phyloP scores from a whole-genome alignment of 2,888 invertebrate species.

The Geotrupes spiniger region DNA sequence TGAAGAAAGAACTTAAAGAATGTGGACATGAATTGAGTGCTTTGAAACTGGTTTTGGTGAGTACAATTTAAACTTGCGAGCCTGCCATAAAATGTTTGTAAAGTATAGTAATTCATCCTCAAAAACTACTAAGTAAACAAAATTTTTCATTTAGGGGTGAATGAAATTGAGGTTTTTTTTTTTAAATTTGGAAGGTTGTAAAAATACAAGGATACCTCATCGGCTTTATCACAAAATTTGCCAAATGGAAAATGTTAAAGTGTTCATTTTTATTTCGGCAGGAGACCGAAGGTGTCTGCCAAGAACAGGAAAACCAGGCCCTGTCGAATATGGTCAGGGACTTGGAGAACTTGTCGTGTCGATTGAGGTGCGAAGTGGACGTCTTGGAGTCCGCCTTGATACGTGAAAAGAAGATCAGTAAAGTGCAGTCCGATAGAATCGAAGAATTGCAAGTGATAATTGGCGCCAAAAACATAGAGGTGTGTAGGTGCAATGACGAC shows the following conservation, averaged over 20 bases:
- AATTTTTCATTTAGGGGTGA: no score
- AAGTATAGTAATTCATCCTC: background rate
- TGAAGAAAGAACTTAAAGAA: conserved; percentile 23
- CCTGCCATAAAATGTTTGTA: background rate
- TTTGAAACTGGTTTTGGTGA: conserved; percentile 26
- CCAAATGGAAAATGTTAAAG: no score
- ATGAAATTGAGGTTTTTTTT: no score
- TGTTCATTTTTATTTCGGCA: background rate
- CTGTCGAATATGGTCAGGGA: conserved; percentile 6
- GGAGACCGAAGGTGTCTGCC: background rate
- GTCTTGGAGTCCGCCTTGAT: conserved; percentile 16
- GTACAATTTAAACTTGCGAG: no score
- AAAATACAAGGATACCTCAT: no score
- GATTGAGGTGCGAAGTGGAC: conserved; percentile 14
- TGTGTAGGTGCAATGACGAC: conserved; percentile 31
- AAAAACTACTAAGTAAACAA: no score
- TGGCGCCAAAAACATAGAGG: conserved; percentile 30
- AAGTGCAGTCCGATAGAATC: conserved; percentile 32
- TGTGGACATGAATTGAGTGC: conserved; percentile 24
- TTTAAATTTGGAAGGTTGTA: no score
- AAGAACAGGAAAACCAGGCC: background rate
- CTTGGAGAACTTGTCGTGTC: conserved; percentile 13
- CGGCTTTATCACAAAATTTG: no score
- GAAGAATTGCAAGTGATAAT: conserved; percentile 39
- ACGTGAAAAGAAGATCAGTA: conserved; percentile 26